phyloP scores from a whole-genome alignment of 1,140 invertebrate species.

The Bombus superbus region DNA sequence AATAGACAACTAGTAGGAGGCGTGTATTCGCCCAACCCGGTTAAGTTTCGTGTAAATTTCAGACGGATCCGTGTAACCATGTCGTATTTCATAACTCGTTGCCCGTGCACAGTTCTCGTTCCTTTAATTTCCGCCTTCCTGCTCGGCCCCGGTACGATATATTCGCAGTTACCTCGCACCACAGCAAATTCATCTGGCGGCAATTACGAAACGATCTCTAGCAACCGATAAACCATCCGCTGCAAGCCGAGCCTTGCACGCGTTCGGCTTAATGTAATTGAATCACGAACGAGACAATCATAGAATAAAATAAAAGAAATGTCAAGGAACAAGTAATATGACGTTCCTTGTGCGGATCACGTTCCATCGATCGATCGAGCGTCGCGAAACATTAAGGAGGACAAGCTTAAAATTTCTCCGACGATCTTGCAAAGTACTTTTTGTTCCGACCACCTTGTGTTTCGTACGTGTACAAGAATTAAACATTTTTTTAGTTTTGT shows the following conservation, averaged over 20 bases:
- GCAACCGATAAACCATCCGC: background rate
- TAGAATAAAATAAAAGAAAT: background rate
- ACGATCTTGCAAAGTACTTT: background rate
- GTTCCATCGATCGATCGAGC: too few relatives aligned
- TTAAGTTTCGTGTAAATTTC: constrained; percentile 55
- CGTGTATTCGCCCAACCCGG: constrained; percentile 36
- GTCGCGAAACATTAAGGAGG: too few relatives aligned
- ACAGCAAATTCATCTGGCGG: background rate
- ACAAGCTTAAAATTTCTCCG: background rate
- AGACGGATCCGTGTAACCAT: background rate
- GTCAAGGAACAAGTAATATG: background rate
- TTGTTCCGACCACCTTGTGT: background rate
- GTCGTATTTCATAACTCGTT: constrained; percentile 64
- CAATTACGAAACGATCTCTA: constrained; percentile 21
- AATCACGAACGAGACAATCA: background rate
- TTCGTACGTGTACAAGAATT: too few relatives aligned
- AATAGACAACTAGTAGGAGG: background rate
- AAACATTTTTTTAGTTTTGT: too few relatives aligned
- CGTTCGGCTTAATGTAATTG: background rate
- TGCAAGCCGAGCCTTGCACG: background rate
- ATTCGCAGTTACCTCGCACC: background rate
- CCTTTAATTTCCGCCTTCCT: constrained; percentile 66
- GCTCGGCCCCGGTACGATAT: constrained; percentile 15
- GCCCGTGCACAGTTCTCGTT: constrained; percentile 49
- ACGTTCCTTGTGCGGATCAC: too few relatives aligned